A percentile compares a stretch with the other conserved stretches of the same genome.
These are phyloP conservation scores for Pelodiscus sinensis DNA, from an alignment of 2,113 vertebrate genomes.

Conservation along the genomic window DNA sequence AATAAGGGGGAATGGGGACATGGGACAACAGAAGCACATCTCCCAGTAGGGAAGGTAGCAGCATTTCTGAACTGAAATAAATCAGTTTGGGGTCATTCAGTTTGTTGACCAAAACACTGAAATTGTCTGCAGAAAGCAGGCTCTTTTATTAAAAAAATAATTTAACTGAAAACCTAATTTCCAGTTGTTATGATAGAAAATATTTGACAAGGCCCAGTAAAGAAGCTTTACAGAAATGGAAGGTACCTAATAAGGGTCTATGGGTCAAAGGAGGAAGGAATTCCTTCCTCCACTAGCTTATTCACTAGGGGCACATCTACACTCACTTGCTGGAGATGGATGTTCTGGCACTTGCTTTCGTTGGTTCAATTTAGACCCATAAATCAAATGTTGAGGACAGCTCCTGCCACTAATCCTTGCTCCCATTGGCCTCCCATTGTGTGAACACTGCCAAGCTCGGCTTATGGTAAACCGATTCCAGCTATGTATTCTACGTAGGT, in stretches of 20 bases:
- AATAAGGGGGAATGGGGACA: background rate
- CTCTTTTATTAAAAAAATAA: background rate
- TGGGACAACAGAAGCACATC: background rate
- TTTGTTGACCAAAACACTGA: background rate
- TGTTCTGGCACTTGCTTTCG: too few species aligned
- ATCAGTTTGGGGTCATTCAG: background rate
- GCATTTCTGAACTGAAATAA: background rate
- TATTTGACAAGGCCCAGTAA: background rate
- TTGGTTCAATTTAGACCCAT: too few species aligned
- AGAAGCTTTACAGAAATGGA: background rate
- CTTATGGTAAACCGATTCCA: too few species aligned
- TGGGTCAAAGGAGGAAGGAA: background rate
- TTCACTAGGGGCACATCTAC: background rate
- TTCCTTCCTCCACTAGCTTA: background rate
- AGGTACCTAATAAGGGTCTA: background rate
- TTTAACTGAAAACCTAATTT: background rate
- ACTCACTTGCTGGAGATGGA: too few species aligned
- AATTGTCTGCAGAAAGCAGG: background rate
- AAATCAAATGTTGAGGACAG: too few species aligned
- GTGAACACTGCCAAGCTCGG: too few species aligned
- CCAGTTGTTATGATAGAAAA: too few species aligned
- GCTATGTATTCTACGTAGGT: too few species aligned
- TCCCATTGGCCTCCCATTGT: too few species aligned
- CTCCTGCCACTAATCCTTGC: too few species aligned
- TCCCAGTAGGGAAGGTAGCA: background rate